Base-by-base conservation (phyloP, 2,888 invertebrate genomes). In the Leptinotarsa tumamoca region DNA sequence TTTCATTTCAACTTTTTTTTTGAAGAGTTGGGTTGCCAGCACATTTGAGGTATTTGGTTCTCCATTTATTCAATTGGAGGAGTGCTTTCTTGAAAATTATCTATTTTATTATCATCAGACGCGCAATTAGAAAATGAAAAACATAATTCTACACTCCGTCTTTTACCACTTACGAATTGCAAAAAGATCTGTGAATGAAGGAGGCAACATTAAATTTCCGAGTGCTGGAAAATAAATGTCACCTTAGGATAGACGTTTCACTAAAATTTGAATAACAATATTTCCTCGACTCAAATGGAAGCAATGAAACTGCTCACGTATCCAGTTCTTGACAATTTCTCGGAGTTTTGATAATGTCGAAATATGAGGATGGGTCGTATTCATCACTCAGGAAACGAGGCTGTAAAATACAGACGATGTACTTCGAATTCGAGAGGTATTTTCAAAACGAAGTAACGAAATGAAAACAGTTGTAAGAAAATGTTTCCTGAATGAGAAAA, bases 331-430 rank as follows among this genome's bases (percentile, higher is more conserved):
- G 13, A 63, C 33, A 63, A 33, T 63, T 63, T 33, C 27, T 27
- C n/a, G 17, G 13, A 10, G 58, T 58, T 58, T 58, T 58, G 58
- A 58, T 58, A 58, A 18, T 58, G 58, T 58, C 14, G n/a, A 27
- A 33, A 63, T 27, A 63, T 63, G 63, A 63, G 14, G 4, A 33
- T 27, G 33, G 27, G n/a, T 4, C 33, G 63, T 33, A 33, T 33
- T 63, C 17, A 63, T 63, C 63, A 63, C 17, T 15, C 15, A 17
- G 63, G 63, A 63, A 33, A 63, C 33, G 27, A 63, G 33, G 27
- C 27, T 14, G 33, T 63, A 33, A 63, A 63, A 63, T 63, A 63
- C 63, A 33, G 27, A 63, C 27, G 63, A 63, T 63, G 63, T 63
- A 27, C 63, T 63, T 63, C 21, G 58, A 58, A 15, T 58, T 63